These are phyloP conservation scores for Leptogaster cylindrica DNA, from an alignment of 2,888 invertebrate species.

Conservation along the genomic window DNA sequence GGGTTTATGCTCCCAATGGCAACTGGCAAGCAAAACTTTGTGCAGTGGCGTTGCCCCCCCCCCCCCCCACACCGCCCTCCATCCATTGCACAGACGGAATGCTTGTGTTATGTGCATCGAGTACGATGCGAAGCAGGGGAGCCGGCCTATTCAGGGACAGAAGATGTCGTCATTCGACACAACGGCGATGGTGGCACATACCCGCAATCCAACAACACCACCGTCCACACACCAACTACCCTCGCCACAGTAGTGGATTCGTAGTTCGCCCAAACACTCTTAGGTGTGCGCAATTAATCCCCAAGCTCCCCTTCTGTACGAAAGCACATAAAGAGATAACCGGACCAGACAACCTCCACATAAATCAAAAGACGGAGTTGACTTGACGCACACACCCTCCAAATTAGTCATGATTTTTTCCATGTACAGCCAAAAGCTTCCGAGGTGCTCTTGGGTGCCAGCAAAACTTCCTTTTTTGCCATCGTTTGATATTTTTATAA, in stretches of 20 bases:
- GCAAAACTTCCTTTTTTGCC: slow-evolving; percentile 1
- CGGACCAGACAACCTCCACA: slow-evolving; percentile 40
- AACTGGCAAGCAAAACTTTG: too few relatives aligned
- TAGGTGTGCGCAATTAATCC: slow-evolving; percentile 32
- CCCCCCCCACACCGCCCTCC: too few relatives aligned
- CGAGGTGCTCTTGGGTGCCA: neutral
- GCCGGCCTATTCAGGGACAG: neutral
- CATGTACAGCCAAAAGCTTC: slow-evolving; percentile 19
- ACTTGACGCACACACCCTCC: neutral
- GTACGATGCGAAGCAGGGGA: too few relatives aligned
- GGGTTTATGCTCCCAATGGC: slow-evolving; percentile 49
- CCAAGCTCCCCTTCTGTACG: neutral
- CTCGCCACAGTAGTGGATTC: neutral
- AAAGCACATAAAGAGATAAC: slow-evolving; percentile 31
- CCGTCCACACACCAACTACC: neutral
- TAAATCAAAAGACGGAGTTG: slow-evolving; percentile 5
- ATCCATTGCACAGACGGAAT: too few relatives aligned
- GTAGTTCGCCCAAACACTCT: slow-evolving; percentile 6
- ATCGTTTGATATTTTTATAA: slow-evolving; percentile 9
- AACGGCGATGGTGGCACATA: too few relatives aligned
- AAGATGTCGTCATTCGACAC: slow-evolving; percentile 1
- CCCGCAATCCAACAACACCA: too few relatives aligned
- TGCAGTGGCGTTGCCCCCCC: too few relatives aligned
- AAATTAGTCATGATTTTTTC: slow-evolving; percentile 24
- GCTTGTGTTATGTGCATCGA: slow-evolving; percentile 23